These are phyloP conservation scores for Aspiorhynchus laticeps DNA, from an alignment of 2,113 vertebrate genomes.

Conservation along the genomic window DNA sequence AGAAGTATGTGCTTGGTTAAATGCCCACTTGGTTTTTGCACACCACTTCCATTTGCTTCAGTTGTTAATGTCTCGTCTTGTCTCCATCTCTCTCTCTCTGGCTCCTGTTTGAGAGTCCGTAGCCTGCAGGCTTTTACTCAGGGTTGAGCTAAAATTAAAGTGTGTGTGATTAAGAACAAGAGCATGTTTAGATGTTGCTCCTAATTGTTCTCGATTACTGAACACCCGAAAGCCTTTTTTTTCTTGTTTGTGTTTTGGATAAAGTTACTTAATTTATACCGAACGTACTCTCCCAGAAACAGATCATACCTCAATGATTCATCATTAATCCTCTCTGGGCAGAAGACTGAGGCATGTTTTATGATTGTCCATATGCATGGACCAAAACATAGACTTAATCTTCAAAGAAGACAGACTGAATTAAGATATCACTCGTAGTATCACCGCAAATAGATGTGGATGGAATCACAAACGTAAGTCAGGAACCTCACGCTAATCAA, in stretches of 20 bases:
- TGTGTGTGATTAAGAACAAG: slow-evolving; percentile 29
- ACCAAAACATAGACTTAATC: slow-evolving; percentile 30
- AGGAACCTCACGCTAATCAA: neutral
- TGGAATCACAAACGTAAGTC: slow-evolving; percentile 31
- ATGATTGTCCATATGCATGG: neutral
- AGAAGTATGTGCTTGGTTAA: neutral
- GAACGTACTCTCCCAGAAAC: neutral
- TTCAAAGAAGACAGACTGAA: slow-evolving; percentile 4
- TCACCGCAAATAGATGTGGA: neutral
- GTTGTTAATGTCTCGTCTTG: neutral
- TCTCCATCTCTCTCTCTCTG: slow-evolving; percentile 7
- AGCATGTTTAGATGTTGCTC: slow-evolving; percentile 29
- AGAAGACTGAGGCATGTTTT: slow-evolving; percentile 32
- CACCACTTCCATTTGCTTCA: neutral
- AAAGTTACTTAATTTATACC: slow-evolving; percentile 6
- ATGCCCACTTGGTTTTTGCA: neutral
- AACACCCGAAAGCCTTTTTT: slow-evolving; percentile 12
- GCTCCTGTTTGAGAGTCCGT: neutral
- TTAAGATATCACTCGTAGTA: neutral
- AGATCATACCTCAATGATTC: slow-evolving; percentile 18
- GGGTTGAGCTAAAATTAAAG: slow-evolving; percentile 27
- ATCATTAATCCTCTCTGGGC: slow-evolving; percentile 31
- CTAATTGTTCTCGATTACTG: slow-evolving; percentile 14
- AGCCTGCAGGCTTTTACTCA: neutral
- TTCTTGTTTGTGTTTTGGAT: neutral